Percentiles rank a stretch among this genome's conserved stretches.
These are phyloP conservation scores for Diarsia dahlii DNA, from an alignment of 2,888 invertebrate genomes.

Conservation along the genomic window DNA sequence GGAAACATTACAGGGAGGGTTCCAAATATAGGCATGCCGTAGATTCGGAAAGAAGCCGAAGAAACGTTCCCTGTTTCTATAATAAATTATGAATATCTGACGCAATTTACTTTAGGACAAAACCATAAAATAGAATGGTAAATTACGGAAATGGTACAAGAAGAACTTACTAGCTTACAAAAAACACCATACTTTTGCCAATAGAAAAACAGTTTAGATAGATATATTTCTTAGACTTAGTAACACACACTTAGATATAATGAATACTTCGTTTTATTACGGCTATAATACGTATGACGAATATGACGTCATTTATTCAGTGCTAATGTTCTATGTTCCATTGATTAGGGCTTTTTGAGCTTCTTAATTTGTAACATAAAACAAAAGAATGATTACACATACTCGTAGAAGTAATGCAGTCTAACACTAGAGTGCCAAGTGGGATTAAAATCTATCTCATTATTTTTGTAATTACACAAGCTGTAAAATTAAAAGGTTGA, in stretches of 20 bases:
- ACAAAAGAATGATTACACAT: too few relatives aligned
- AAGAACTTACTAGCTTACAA: not conserved
- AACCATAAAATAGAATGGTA: conserved; percentile 20
- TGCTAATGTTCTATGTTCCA: not conserved
- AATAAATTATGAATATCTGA: conserved; percentile 48
- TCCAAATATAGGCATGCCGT: conserved; percentile 37
- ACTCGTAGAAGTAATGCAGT: too few relatives aligned
- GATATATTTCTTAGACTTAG: not conserved
- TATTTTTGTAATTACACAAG: not conserved
- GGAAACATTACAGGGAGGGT: conserved; percentile 35
- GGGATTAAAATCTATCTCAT: conserved; percentile 16
- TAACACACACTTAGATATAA: not conserved
- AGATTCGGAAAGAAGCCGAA: conserved; percentile 6
- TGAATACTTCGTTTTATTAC: conserved; percentile 1
- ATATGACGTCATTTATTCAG: not conserved
- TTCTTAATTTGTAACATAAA: too few relatives aligned
- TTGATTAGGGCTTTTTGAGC: not conserved
- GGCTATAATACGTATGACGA: not conserved
- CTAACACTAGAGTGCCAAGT: not conserved
- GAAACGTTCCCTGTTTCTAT: conserved; percentile 29
- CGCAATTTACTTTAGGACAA: conserved; percentile 29
- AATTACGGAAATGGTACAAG: conserved; percentile 6
- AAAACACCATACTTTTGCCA: not conserved
- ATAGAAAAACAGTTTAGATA: not conserved
- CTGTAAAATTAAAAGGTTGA: not conserved